Conservation (phyloP, 1,140 invertebrate species). For the Formica selysi region DNA sequence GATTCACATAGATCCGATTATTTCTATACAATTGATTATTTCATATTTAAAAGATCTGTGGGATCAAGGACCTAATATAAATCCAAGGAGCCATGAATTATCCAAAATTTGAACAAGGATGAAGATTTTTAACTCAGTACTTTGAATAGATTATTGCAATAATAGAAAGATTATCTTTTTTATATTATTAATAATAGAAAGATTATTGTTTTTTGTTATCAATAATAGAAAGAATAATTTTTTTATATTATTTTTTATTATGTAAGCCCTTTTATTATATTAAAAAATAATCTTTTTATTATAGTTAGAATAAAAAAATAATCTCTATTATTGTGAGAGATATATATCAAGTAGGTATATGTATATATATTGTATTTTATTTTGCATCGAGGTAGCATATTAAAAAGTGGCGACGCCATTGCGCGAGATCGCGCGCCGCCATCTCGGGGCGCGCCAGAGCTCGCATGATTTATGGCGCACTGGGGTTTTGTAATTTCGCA, state of each 20-base stretch:
- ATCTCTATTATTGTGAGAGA: no score
- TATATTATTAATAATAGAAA: not conserved
- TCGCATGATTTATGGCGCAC: conserved; percentile 60
- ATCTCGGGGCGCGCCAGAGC: conserved; percentile 38
- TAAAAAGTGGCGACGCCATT: conserved; percentile 33
- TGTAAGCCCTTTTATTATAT: no score
- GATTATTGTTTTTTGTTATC: not conserved
- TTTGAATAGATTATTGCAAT: not conserved
- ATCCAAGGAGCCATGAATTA: not conserved
- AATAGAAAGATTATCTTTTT: not conserved
- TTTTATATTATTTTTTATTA: no score
- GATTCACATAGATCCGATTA: not conserved
- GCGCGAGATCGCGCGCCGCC: conserved; percentile 40
- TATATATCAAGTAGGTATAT: not conserved
- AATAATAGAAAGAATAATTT: no score
- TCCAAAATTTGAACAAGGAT: not conserved
- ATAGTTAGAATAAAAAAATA: no score
- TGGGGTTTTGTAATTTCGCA: conserved; percentile 51
- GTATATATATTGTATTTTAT: not conserved
- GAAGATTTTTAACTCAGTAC: not conserved
- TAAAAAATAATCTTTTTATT: no score
- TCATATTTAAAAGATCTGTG: not conserved
- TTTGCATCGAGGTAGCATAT: not conserved
- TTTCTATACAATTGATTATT: not conserved
- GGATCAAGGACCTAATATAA: not conserved